These are phyloP conservation scores for Actinemys pallida DNA, from an alignment of 2,113 vertebrate species.

Conservation along the genomic window DNA sequence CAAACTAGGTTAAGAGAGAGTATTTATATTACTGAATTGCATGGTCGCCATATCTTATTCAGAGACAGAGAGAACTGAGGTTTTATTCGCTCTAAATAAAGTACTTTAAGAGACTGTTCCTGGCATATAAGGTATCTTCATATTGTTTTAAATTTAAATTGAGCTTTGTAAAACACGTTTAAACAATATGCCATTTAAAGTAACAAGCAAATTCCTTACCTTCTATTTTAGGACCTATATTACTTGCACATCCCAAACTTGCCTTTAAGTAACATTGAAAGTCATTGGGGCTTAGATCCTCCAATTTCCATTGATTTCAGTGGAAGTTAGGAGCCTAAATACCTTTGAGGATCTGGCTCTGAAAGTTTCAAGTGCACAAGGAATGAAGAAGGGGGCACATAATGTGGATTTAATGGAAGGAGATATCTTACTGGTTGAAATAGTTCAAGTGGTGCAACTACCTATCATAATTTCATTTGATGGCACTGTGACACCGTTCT, in stretches of 20 bases:
- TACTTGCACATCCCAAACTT: not conserved
- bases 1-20: constrained; percentile 55
- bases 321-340: not conserved
- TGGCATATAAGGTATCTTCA: not conserved
- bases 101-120: not conserved
- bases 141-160: constrained; percentile 10
- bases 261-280: not conserved
- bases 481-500: no score
- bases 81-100: constrained; percentile 15
- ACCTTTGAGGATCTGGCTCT: not conserved
- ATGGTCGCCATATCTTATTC: constrained; percentile 19
- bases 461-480: no score
- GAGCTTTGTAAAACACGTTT: not conserved
- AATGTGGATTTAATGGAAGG: not conserved
- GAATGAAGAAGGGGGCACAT: not conserved
- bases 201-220: not conserved
- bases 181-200: not conserved
- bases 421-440: not conserved
- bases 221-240: not conserved
- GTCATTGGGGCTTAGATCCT: not conserved
- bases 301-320: not conserved
- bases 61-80: constrained; percentile 4
- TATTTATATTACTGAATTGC: constrained; percentile 45
- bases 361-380: not conserved
- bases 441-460: not conserved